These are phyloP conservation scores for Corvus moneduloides DNA, from an alignment of 2,113 vertebrate species.

Conservation along the genomic window DNA sequence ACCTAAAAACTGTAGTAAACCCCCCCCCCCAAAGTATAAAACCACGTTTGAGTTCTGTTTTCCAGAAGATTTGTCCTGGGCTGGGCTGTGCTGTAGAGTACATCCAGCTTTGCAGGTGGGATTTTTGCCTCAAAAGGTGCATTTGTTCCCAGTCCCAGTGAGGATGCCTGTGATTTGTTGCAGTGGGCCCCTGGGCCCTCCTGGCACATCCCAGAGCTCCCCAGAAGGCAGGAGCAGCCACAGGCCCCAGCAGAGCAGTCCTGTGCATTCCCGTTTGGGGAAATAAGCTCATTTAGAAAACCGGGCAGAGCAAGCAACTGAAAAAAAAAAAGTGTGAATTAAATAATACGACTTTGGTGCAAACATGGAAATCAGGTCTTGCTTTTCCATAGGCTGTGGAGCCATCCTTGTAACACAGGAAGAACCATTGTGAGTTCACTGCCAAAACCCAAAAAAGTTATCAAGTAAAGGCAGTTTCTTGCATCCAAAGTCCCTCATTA, in stretches of 20 bases:
- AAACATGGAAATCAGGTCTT: not conserved
- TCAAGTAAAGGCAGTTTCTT: not conserved
- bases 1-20: not conserved
- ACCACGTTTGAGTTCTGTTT: not conserved
- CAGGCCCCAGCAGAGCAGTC: not conserved
- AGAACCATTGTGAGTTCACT: not conserved
- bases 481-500: not conserved
- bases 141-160: accelerated
- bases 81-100: not conserved
- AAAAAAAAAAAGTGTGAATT: not conserved
- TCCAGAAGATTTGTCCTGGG: not conserved
- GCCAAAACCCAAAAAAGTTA: not conserved
- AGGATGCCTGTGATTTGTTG: not conserved
- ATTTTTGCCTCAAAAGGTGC: not conserved
- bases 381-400: constrained; percentile 1
- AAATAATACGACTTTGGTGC: not conserved
- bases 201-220: not conserved
- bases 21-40: not conserved
- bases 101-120: not conserved
- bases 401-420: not conserved
- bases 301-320: not conserved
- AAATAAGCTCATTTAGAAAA: not conserved
- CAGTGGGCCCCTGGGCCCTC: accelerated
- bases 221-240: not conserved
- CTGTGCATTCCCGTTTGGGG: not conserved